A percentile compares a stretch with the other conserved stretches of the same genome.
These are phyloP conservation scores for Triplophysa rosa DNA, from an alignment of 2,113 vertebrate genomes.

Conservation along the genomic window DNA sequence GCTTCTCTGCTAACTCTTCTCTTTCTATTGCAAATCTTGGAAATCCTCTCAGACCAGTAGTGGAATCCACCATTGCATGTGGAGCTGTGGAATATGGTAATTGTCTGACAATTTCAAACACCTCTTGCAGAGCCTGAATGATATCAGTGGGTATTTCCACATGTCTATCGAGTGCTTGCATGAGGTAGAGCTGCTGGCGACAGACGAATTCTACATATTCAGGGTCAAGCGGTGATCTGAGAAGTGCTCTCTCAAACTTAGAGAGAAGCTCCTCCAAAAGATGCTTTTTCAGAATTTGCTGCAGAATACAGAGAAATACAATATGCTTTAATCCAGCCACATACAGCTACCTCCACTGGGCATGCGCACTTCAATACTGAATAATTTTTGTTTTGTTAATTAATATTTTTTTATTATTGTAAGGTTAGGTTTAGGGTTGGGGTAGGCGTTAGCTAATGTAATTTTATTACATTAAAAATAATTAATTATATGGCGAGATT, in stretches of 20 bases:
- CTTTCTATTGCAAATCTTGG: slow-evolving; percentile 21
- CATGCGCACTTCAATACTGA: too few relatives aligned
- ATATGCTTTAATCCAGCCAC: too few relatives aligned
- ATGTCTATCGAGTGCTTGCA: slow-evolving; percentile 3
- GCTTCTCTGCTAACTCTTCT: slow-evolving; percentile 6
- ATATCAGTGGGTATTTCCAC: not conserved
- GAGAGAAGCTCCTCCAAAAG: not conserved
- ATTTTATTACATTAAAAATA: too few relatives aligned
- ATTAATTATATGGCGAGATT: too few relatives aligned
- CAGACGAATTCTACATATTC: not conserved
- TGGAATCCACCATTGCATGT: not conserved
- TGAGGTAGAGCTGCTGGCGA: not conserved
- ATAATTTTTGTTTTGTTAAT: too few relatives aligned
- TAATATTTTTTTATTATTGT: too few relatives aligned
- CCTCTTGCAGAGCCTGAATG: slow-evolving; percentile 26
- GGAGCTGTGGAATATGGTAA: not conserved
- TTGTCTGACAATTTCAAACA: slow-evolving; percentile 13
- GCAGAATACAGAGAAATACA: not conserved
- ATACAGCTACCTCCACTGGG: too few relatives aligned
- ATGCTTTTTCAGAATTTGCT: not conserved
- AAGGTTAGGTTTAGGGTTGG: too few relatives aligned
- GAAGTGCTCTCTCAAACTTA: not conserved
- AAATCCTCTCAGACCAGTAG: not conserved
- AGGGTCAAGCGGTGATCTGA: not conserved
- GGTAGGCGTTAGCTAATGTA: too few relatives aligned